Evolutionary conservation across 2,113 vertebrate genomes (phyloP), one percentile per base, ranked within the genome.

Genomic region (Dicaeum eximium): DNA sequence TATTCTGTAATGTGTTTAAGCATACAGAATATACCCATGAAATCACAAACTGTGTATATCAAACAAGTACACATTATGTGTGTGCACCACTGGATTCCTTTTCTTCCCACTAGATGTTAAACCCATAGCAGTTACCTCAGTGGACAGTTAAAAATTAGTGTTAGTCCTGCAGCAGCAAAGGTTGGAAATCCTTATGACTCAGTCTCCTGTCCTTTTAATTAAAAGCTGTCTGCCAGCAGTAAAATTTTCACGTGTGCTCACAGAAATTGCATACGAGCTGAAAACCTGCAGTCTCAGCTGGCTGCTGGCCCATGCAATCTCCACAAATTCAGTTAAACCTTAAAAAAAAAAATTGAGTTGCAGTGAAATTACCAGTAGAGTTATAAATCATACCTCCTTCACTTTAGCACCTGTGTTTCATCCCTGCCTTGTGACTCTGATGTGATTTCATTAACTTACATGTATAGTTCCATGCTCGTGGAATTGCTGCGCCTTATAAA

Each of bases 261-360:
- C 64, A 57, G 65, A 93, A 67, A 21, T 86, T 80, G 67, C 38
- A 45, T 80, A 35, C 0, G 1, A 88, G 87, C 64, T 94, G n/a
- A 96, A 92, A 93, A 40, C 23, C n/a, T 86, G 82, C 90, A 71
- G 79, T 70, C 67, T 94, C 90, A 93, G 89, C 91, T 81, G 78
- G 62, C 75, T 82, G 47, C 88, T 77, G 28, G 51, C 72, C 71
- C 13, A 0, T 86, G 69, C 64, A 79, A 78, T 90, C 79, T 86
- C 82, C 51, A 80, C 67, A 88, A 92, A 92, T 90, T 92, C 58
- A 71, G 74, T 90, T 96, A 95, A 92, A 78, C 64, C 81, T 86
- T 75, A 42, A 71, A 75, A 93, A 71, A 75, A 93, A 82, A 83
- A 73, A 58, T 35, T 15, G 64, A 86, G 79, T 83, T 92, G 56